Evolutionary conservation across 2,797 vertebrate species (phyloP).

Genomic region (Pelobates cultripes): DNA sequence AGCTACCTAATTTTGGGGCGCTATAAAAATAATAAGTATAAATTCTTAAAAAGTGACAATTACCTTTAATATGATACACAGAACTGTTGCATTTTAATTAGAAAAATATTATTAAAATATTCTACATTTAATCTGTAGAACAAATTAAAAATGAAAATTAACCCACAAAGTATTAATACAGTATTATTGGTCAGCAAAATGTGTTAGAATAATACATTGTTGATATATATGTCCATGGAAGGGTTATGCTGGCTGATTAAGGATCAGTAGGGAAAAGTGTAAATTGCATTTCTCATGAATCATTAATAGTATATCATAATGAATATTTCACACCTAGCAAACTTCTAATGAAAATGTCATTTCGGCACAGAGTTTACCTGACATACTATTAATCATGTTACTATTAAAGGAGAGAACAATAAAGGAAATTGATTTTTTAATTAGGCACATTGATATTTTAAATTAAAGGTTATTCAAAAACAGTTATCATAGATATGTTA

Average conservation of each 20-base stretch:
- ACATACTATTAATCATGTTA: constrained; percentile 71
- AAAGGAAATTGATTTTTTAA: constrained; percentile 72
- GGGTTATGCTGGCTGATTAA: constrained; percentile 63
- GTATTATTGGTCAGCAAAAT: not conserved
- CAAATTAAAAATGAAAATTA: too few species aligned
- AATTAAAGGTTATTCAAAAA: constrained; percentile 68
- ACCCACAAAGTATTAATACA: not conserved
- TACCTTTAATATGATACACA: too few species aligned
- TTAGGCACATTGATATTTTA: constrained; percentile 68
- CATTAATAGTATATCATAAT: constrained; percentile 67
- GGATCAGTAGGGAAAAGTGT: constrained; percentile 64
- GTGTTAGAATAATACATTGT: not conserved
- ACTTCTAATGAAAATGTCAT: constrained; percentile 80
- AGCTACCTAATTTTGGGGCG: too few species aligned
- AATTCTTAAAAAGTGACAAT: too few species aligned
- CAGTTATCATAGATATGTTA: constrained; percentile 58
- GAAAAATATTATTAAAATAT: too few species aligned
- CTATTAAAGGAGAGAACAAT: constrained; percentile 67
- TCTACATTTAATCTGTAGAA: too few species aligned
- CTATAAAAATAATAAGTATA: too few species aligned
- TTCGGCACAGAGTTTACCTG: constrained; percentile 75
- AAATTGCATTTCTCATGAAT: constrained; percentile 69
- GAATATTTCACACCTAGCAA: constrained; percentile 74
- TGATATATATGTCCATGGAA: constrained; percentile 3
- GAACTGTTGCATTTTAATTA: too few species aligned